These are phyloP conservation scores for Nomada lathburiana DNA, from an alignment of 2,888 invertebrate species.

Conservation along the genomic window DNA sequence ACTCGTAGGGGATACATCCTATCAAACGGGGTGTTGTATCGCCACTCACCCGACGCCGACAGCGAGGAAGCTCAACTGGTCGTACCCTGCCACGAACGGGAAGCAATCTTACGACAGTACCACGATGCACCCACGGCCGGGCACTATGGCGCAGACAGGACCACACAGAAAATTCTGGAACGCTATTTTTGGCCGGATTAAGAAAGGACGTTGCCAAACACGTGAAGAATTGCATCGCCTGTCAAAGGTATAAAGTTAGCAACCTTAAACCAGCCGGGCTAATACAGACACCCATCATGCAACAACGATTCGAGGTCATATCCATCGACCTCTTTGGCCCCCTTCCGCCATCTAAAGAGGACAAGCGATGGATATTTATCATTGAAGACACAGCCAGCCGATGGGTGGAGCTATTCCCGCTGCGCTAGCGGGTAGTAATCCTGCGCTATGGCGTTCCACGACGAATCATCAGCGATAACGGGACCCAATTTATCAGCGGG, in stretches of 20 bases:
- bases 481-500: constrained; percentile 34
- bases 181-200: constrained; percentile 74
- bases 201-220: constrained; percentile 66
- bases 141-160: constrained; percentile 76
- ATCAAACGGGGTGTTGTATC: not conserved
- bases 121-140: constrained; percentile 83
- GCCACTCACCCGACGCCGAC: constrained; percentile 44
- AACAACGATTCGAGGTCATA: constrained; percentile 75
- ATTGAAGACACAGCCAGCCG: constrained; percentile 60
- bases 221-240: constrained; percentile 70
- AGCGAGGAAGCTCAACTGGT: constrained; percentile 73
- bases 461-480: constrained; percentile 79
- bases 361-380: constrained; percentile 60
- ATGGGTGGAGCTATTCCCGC: constrained; percentile 78
- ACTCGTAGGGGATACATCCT: not conserved
- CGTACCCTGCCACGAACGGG: constrained; percentile 59
- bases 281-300: constrained; percentile 52
- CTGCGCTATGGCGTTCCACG: constrained; percentile 77
- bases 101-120: constrained; percentile 13
- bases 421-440: constrained; percentile 79
- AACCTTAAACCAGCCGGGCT: constrained; percentile 73
- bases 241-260: constrained; percentile 75
- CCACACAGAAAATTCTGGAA: constrained; percentile 56
- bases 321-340: constrained; percentile 77
- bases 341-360: constrained; percentile 40